Conservation (phyloP, 2,113 vertebrate genomes). For the Scytalopus superciliaris region DNA sequence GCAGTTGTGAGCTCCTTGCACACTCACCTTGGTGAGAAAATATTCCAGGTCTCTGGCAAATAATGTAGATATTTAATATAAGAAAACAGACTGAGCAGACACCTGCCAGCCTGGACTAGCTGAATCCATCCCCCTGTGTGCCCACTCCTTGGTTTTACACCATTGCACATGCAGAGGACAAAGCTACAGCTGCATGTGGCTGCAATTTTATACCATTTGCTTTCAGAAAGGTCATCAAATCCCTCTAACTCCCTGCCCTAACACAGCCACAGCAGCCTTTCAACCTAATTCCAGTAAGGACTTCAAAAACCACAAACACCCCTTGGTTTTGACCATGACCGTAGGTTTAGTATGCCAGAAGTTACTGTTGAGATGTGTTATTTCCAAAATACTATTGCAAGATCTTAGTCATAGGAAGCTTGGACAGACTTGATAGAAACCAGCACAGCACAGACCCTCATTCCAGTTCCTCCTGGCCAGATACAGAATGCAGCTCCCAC, state of each 20-base stretch:
- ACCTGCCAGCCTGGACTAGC: not conserved
- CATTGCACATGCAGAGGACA: not conserved
- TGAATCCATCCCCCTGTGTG: accelerated
- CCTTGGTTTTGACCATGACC: not conserved
- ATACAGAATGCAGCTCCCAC: not conserved
- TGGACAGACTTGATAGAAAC: not conserved
- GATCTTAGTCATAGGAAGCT: not conserved
- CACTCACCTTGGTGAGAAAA: not conserved
- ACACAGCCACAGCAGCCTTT: not conserved
- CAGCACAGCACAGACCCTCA: not conserved
- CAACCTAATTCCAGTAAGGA: not conserved
- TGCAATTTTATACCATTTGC: not conserved
- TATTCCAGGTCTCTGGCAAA: not conserved
- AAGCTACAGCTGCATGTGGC: not conserved
- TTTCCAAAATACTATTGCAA: conserved; percentile 25
- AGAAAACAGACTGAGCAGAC: not conserved
- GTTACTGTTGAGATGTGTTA: conserved; percentile 52
- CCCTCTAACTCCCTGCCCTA: not conserved
- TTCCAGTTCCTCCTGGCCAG: not conserved
- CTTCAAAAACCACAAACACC: not conserved
- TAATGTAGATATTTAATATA: accelerated
- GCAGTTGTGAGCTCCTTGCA: not conserved
- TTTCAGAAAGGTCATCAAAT: not conserved
- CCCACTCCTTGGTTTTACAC: not conserved
- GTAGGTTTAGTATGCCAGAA: conserved; percentile 6